Percentiles rank a stretch among this genome's conserved stretches.
Conservation (phyloP, 2,797 vertebrate species). For the Helarctos malayanus region DNA sequence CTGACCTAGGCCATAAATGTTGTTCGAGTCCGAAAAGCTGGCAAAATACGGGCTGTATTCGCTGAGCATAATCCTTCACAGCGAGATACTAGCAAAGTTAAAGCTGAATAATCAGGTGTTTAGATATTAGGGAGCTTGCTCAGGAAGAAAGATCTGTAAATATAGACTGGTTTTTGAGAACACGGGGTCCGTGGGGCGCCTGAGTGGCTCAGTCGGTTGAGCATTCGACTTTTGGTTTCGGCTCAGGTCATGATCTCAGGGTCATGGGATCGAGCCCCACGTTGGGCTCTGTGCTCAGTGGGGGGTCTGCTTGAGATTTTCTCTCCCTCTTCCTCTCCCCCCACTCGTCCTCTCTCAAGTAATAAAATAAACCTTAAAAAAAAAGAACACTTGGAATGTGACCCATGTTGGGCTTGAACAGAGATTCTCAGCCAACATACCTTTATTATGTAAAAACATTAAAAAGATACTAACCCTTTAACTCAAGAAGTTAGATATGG, state of each 20-base stretch:
- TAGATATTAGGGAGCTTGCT: neutral
- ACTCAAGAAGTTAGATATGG: neutral
- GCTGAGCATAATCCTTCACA: neutral
- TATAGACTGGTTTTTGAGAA: neutral
- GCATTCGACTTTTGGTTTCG: neutral
- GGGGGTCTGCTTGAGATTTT: no score
- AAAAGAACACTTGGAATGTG: rapidly evolving
- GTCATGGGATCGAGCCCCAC: neutral
- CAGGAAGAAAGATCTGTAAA: rapidly evolving
- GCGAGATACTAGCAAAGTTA: neutral
- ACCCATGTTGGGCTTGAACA: no score
- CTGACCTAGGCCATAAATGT: no score
- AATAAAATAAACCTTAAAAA: neutral
- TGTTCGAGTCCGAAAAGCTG: neutral
- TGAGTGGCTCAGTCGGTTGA: no score
- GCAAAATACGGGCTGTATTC: rapidly evolving
- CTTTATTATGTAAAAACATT: neutral
- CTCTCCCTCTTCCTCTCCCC: no score
- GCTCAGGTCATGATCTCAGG: neutral
- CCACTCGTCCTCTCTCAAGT: neutral
- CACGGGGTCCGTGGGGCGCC: rapidly evolving
- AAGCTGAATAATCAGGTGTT: rapidly evolving
- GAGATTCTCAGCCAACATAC: neutral
- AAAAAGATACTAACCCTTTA: neutral
- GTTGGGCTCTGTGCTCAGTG: neutral